A percentile compares a stretch with the other conserved stretches of the same genome.
phyloP scores from a whole-genome alignment of 1,140 invertebrate species.

The Notospermus geniculatus region DNA sequence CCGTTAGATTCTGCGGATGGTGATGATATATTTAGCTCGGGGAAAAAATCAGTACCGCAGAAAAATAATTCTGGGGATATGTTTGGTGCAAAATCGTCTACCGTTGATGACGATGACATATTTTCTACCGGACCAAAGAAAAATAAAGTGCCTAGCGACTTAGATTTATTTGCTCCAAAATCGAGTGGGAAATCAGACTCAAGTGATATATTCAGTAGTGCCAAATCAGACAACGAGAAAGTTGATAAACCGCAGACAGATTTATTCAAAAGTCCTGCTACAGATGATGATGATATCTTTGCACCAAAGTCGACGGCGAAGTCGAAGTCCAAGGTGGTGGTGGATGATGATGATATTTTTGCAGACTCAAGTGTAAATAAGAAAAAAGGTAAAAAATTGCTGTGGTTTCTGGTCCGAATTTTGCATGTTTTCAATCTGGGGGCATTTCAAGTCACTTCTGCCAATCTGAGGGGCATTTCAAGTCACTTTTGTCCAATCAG shows the following conservation, averaged over 20 bases:
- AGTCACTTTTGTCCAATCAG: too few relatives aligned
- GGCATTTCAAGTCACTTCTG: too few relatives aligned
- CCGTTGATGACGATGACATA: constrained; percentile 9
- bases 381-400: constrained; percentile 25
- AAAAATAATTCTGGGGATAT: too few relatives aligned
- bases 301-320: constrained; percentile 9
- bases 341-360: constrained; percentile 31
- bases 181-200: neutral
- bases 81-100: too few relatives aligned
- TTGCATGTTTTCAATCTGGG: too few relatives aligned
- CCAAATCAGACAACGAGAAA: neutral
- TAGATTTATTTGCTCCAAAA: constrained; percentile 6
- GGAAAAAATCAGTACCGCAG: too few relatives aligned
- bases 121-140: constrained; percentile 7
- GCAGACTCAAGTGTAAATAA: constrained; percentile 31
- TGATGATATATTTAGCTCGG: constrained; percentile 2
- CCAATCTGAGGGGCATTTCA: too few relatives aligned
- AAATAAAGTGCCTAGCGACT: constrained; percentile 11
- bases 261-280: neutral
- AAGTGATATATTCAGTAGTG: constrained; percentile 7
- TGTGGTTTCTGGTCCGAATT: too few relatives aligned
- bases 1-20: neutral
- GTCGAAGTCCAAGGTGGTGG: neutral
- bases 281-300: constrained; percentile 30
- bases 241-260: neutral